phyloP scores from a whole-genome alignment of 2,888 invertebrate species.

The Pherbina coryleti region DNA sequence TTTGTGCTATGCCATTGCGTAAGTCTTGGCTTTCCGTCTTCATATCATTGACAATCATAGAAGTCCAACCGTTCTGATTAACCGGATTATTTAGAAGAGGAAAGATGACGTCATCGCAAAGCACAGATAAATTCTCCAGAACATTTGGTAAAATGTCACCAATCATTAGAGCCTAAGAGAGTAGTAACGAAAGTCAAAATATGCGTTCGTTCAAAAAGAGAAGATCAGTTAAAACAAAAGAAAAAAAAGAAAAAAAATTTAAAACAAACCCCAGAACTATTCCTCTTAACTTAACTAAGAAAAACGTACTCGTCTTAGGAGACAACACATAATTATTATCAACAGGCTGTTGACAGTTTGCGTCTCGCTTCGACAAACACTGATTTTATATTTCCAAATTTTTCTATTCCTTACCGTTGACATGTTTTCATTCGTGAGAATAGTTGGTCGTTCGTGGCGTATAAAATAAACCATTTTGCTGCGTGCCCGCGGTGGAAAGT shows the following conservation, averaged over 20 bases:
- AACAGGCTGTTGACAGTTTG: too few relatives aligned
- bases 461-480: conserved; percentile 84
- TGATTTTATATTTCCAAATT: neutral
- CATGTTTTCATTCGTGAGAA: conserved; percentile 75
- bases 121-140: conserved; percentile 77
- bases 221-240: too few relatives aligned
- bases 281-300: neutral
- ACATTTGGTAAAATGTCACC: conserved; percentile 82
- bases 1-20: conserved; percentile 79
- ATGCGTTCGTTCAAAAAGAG: too few relatives aligned
- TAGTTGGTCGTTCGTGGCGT: conserved; percentile 73
- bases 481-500: conserved; percentile 75
- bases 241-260: neutral
- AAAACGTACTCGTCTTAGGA: too few relatives aligned
- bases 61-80: conserved; percentile 82
- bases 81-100: conserved; percentile 79
- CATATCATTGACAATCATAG: conserved; percentile 79
- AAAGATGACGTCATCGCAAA: conserved; percentile 80
- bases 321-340: too few relatives aligned
- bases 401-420: conserved; percentile 52
- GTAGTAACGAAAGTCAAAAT: too few relatives aligned
- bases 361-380: neutral
- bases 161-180: conserved; percentile 72
- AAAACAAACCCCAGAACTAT: neutral
- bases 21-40: conserved; percentile 78